Conservation (phyloP, 2,113 vertebrate genomes). For the Romanogobio albipinnatus region DNA sequence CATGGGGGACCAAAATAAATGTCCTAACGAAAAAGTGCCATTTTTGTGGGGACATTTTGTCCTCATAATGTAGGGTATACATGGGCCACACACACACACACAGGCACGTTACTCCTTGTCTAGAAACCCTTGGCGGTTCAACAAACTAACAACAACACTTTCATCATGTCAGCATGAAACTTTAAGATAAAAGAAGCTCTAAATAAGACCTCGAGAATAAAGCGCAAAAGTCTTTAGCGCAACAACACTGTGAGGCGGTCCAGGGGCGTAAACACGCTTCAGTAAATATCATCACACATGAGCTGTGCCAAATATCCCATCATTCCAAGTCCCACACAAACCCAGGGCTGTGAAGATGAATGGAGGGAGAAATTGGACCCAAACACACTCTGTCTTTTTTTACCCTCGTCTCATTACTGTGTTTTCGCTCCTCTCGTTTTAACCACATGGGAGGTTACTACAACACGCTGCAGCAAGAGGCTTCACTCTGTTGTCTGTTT, state of each 20-base stretch:
- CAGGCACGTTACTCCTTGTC: neutral
- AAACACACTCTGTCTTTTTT: constrained; percentile 45
- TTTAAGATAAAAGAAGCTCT: neutral
- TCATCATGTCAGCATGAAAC: neutral
- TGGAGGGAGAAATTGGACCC: constrained; percentile 70
- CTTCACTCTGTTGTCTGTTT: constrained; percentile 56
- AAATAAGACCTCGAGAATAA: neutral
- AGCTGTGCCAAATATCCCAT: constrained; percentile 64
- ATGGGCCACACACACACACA: neutral
- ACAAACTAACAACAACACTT: neutral
- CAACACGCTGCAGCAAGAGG: constrained; percentile 61
- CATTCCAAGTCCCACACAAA: constrained; percentile 51
- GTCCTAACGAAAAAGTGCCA: too few species aligned
- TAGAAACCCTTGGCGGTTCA: neutral
- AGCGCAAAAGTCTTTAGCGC: neutral
- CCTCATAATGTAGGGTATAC: too few species aligned
- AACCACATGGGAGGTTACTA: constrained; percentile 57
- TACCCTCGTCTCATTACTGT: constrained; percentile 29
- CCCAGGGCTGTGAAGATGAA: constrained; percentile 68
- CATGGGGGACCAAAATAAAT: too few species aligned
- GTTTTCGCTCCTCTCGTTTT: constrained; percentile 50
- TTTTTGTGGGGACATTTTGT: too few species aligned
- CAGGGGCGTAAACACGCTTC: constrained; percentile 61
- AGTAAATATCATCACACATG: constrained; percentile 73
- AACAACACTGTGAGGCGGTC: neutral